A percentile compares a stretch with the other conserved stretches of the same genome.
Conservation (phyloP, 2,797 vertebrate species). For the Cirrhinus molitorella region DNA sequence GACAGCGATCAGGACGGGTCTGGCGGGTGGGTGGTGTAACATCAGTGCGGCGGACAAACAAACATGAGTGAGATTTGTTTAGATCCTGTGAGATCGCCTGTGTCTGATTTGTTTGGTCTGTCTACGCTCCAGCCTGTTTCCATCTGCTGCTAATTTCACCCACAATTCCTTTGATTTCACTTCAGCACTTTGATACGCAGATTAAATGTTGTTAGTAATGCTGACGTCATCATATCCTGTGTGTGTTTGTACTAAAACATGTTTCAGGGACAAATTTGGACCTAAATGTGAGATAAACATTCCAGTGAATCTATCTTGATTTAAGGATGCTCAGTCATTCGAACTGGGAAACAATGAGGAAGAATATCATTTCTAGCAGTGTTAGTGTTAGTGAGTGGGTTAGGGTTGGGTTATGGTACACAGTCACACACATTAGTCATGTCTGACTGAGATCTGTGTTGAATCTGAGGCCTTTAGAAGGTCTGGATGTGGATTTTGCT, state of each 20-base stretch:
- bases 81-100: conserved; percentile 26
- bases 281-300: neutral
- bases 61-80: conserved; percentile 34
- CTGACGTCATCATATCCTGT: neutral
- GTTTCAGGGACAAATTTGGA: too few relatives aligned
- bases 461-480: too few relatives aligned
- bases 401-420: too few relatives aligned
- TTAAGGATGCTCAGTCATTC: neutral
- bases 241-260: neutral
- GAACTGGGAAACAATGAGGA: neutral
- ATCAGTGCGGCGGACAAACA: conserved; percentile 62
- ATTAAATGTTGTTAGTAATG: neutral
- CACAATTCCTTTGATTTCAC: conserved; percentile 7
- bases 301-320: neutral
- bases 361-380: neutral
- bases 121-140: neutral
- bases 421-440: too few relatives aligned
- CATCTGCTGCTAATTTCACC: neutral
- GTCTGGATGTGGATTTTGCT: too few relatives aligned
- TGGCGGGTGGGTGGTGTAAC: conserved; percentile 37
- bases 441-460: too few relatives aligned
- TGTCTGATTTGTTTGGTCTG: neutral
- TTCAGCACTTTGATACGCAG: neutral
- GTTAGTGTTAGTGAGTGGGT: too few relatives aligned
- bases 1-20: conserved; percentile 38